Evolutionary conservation across 2,113 vertebrate species (phyloP).

Genomic region (Lagenorhynchus albirostris): DNA sequence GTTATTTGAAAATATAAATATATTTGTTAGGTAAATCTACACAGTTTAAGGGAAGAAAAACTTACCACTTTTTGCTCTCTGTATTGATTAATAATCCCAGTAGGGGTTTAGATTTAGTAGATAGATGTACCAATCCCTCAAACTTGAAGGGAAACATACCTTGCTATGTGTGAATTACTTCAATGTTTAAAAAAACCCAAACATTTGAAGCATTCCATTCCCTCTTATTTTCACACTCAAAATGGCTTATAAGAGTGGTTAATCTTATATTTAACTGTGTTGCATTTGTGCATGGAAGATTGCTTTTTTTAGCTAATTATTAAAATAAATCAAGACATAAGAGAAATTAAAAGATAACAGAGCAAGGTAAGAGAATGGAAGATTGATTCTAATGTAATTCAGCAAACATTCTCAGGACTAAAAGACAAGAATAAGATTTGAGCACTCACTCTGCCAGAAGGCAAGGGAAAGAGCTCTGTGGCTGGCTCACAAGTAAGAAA

Average conservation of each 20-base stretch:
- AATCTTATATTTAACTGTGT: neutral
- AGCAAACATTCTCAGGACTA: neutral
- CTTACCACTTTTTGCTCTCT: neutral
- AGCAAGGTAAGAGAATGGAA: neutral
- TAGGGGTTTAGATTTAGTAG: neutral
- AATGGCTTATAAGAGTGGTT: neutral
- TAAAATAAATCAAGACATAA: neutral
- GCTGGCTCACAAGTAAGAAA: neutral
- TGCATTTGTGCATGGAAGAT: neutral
- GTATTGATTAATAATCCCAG: constrained; percentile 34
- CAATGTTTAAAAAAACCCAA: neutral
- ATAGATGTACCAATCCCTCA: neutral
- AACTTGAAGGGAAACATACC: neutral
- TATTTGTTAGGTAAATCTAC: neutral
- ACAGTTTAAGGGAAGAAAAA: constrained; percentile 3
- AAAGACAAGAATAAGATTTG: neutral
- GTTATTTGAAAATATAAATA: neutral
- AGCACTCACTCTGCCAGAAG: rapidly evolving
- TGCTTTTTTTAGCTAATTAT: neutral
- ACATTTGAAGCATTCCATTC: neutral
- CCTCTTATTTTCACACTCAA: neutral
- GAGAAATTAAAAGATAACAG: neutral
- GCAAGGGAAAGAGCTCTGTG: rapidly evolving
- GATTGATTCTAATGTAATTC: neutral
- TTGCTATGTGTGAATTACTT: constrained; percentile 6